Percentiles rank a stretch among this genome's conserved stretches.
Conservation (phyloP, 2,888 invertebrate genomes). For the Cantharis lateralis region DNA sequence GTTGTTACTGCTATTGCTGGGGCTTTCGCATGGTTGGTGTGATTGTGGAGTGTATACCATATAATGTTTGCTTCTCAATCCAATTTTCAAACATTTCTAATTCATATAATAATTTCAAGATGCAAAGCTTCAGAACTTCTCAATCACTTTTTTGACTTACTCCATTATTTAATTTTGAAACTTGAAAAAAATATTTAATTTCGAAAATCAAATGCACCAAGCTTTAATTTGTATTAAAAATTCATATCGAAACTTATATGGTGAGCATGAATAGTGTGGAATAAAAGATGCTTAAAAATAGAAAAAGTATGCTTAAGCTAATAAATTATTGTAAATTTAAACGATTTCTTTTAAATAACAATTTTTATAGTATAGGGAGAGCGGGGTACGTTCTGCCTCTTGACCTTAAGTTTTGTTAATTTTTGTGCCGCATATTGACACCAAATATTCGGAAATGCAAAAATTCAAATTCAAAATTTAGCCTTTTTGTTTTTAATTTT, state of each 20-base stretch:
- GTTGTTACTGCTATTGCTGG: conserved; percentile 47
- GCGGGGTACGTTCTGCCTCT: neutral
- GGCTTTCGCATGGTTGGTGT: conserved; percentile 41
- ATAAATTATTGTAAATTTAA: neutral
- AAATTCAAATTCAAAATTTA: too few relatives aligned
- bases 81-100: too few relatives aligned
- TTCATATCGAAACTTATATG: neutral
- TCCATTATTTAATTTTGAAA: too few relatives aligned
- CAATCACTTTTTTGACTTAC: too few relatives aligned
- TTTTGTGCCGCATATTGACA: too few relatives aligned
- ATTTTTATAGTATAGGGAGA: neutral
- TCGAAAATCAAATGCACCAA: neutral
- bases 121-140: too few relatives aligned
- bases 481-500: too few relatives aligned
- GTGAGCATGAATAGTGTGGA: neutral
- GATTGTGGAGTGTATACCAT: conserved; percentile 25
- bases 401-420: neutral
- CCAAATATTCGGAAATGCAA: too few relatives aligned
- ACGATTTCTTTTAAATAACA: neutral
- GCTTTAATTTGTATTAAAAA: neutral
- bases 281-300: neutral
- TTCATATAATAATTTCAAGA: too few relatives aligned
- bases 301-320: neutral
- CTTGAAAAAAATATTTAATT: neutral
- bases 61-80: neutral